These are phyloP conservation scores for Pollenia labialis DNA, from an alignment of 2,888 invertebrate species.

Conservation along the genomic window DNA sequence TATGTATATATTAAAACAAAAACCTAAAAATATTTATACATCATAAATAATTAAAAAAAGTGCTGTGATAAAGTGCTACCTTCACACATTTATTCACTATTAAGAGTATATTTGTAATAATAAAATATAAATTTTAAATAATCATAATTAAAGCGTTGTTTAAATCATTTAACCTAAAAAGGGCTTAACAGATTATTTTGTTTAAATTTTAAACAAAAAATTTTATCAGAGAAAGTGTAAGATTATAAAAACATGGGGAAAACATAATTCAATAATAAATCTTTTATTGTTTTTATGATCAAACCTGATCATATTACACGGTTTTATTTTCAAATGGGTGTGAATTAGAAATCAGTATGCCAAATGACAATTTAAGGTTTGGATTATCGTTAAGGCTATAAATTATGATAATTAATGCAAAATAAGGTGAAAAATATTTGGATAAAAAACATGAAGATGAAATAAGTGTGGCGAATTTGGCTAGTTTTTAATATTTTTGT, in stretches of 20 bases:
- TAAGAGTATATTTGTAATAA: slow-evolving; percentile 8
- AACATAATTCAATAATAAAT: no score
- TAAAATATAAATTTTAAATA: background rate
- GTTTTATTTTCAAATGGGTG: background rate
- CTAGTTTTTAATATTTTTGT: background rate
- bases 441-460: background rate
- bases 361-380: background rate
- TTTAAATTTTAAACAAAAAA: no score
- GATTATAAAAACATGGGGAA: no score
- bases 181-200: background rate
- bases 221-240: no score
- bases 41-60: slow-evolving; percentile 18
- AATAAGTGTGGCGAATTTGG: background rate
- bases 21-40: slow-evolving; percentile 27
- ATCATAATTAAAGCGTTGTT: background rate
- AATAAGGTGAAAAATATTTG: background rate
- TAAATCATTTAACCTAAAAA: background rate
- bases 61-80: slow-evolving; percentile 72
- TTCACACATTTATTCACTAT: background rate
- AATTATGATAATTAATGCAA: slow-evolving; percentile 23
- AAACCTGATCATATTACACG: no score
- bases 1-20: background rate
- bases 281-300: no score
- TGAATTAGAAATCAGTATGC: slow-evolving; percentile 9
- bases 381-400: background rate